phyloP scores from a whole-genome alignment of 2,888 invertebrate genomes.

The Mythimna vitellina region DNA sequence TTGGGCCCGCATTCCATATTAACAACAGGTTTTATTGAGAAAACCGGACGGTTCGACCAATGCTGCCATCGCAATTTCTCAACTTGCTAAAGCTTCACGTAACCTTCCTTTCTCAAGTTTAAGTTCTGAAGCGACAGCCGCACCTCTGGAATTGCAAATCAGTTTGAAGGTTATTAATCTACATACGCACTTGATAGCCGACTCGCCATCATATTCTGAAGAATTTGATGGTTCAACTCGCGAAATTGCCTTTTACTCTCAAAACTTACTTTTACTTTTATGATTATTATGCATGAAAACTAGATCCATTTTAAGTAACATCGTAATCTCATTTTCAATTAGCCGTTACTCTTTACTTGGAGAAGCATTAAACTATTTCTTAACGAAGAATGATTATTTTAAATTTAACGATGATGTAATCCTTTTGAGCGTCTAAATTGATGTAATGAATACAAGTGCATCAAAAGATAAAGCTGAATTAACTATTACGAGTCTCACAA shows the following conservation, averaged over 20 bases:
- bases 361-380: constrained; percentile 10
- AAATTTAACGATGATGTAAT: constrained; percentile 53
- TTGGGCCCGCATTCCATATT: constrained; percentile 77
- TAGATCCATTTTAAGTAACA: constrained; percentile 47
- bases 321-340: constrained; percentile 38
- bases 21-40: constrained; percentile 78
- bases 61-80: constrained; percentile 67
- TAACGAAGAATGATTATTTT: constrained; percentile 34
- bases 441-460: constrained; percentile 58
- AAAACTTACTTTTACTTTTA: constrained; percentile 54
- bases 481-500: constrained; percentile 34
- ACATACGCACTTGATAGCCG: constrained; percentile 30
- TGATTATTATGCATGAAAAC: constrained; percentile 51
- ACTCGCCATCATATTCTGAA: constrained; percentile 19
- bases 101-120: constrained; percentile 64
- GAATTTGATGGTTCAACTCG: constrained; percentile 10
- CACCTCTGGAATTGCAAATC: constrained; percentile 60
- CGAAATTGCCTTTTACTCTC: constrained; percentile 47
- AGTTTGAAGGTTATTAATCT: constrained; percentile 50
- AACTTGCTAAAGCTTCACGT: constrained; percentile 54
- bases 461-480: constrained; percentile 52
- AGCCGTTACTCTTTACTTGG: constrained; percentile 15
- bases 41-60: constrained; percentile 78
- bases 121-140: constrained; percentile 56
- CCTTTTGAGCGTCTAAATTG: constrained; percentile 44